A percentile compares a stretch with the other conserved stretches of the same genome.
Evolutionary conservation across 2,888 invertebrate species (phyloP).

Genomic region (Cheilosia variabilis): DNA sequence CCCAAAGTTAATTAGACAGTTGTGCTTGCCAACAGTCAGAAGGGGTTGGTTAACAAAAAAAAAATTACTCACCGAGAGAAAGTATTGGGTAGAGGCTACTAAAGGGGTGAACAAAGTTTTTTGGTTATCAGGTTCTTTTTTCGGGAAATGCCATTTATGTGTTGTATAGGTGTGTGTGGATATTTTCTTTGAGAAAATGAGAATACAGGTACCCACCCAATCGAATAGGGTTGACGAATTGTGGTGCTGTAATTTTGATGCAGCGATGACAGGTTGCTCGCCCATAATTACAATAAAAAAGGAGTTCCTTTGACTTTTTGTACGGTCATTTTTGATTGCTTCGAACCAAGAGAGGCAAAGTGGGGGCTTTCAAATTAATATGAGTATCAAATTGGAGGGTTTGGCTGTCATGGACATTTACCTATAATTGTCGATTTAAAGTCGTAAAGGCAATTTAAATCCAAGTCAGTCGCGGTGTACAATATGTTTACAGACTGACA

Average conservation of each 20-base stretch:
- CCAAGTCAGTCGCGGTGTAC: constrained; percentile 16
- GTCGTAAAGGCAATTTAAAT: constrained; percentile 21
- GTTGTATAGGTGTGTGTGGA: background rate
- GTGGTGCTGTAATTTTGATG: constrained; percentile 56
- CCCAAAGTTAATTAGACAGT: constrained; percentile 76
- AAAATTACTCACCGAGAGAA: background rate
- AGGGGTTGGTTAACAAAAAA: constrained; percentile 41
- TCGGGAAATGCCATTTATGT: constrained; percentile 52
- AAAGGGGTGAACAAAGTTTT: constrained; percentile 64
- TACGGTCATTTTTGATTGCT: constrained; percentile 36
- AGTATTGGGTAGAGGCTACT: constrained; percentile 19
- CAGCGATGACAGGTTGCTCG: constrained; percentile 74
- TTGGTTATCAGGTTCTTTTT: constrained; percentile 36
- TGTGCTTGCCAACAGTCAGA: constrained; percentile 67
- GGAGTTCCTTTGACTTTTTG: constrained; percentile 49
- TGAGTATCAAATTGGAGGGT: constrained; percentile 40
- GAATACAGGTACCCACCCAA: constrained; percentile 15
- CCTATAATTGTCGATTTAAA: constrained; percentile 53
- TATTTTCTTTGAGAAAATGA: constrained; percentile 22
- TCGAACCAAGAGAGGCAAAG: constrained; percentile 35
- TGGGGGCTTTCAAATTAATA: constrained; percentile 12
- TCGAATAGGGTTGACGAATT: constrained; percentile 34
- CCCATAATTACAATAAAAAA: constrained; percentile 66
- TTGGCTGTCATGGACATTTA: constrained; percentile 40
- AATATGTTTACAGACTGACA: background rate